Evolutionary conservation across 2,888 invertebrate genomes (phyloP), one percentile per base, ranked within the genome.

Genomic region (Scaptomyza reducta): DNA sequence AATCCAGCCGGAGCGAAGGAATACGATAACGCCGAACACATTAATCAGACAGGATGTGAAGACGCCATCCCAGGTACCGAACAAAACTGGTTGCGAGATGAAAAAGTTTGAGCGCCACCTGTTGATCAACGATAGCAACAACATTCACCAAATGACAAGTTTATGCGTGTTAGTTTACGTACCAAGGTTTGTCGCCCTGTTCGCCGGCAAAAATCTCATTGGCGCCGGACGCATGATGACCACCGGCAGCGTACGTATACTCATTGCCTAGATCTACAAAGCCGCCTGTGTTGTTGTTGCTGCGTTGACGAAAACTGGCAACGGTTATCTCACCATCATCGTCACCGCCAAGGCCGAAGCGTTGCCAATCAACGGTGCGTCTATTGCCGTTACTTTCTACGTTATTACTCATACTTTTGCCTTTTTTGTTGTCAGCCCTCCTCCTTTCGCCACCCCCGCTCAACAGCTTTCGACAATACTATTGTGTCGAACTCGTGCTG

Each of bases 21-120:
- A 99, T 67, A 99, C 98, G 91, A 99, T 98, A 0, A 99, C 98
- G n/a, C 99, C 98, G 93, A 99, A 98, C 63, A 99, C 97, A 92
- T 99, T 99, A 89, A 99, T 98, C 87, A 99, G 95, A 90, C 98
- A 98, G 54, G 98, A 98, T 58, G 98, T 98, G 91, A 98, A 99
- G 7, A 99, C 99, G 73, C 99, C 99, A 92, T 99, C 99, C 92
- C 92, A 99, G 1, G 98, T 98, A 13, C 99, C 98, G 93, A 99
- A 99, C 54, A 98, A 93, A 56, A 98, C 96, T 35, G 98, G 98
- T 91, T 98, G 97, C 33, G 97, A 97, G 92, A 99, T 96, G 90
- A 99, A 98, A 92, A 99, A 98, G 90, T 98, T 98, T 31, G 97
- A 96, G 92, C 97, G 97, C 98, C 98, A 98, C 98, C 98, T 98